Evolutionary conservation across 2,888 invertebrate genomes (phyloP).

Genomic region (Oscheius myriophilus): DNA sequence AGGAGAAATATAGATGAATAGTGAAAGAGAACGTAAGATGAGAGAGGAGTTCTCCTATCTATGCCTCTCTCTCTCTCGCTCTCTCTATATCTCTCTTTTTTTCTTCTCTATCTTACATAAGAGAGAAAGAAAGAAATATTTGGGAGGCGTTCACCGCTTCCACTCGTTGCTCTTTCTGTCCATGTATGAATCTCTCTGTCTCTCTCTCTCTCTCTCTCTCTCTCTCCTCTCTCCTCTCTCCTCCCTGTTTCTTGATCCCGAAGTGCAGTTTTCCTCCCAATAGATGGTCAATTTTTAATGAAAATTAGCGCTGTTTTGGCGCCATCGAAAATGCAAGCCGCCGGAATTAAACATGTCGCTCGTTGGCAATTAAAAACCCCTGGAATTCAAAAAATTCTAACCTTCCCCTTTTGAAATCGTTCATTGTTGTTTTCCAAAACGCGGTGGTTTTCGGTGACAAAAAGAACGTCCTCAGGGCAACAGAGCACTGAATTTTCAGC

Average conservation of each 20-base stretch:
- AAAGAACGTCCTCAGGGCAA: no score
- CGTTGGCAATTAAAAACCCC: not conserved
- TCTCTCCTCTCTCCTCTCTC: not conserved
- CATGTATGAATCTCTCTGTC: not conserved
- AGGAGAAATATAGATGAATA: no score
- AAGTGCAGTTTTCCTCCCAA: not conserved
- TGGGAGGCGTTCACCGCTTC: no score
- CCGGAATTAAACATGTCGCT: conserved; percentile 21
- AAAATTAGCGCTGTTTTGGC: conserved; percentile 23
- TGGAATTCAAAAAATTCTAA: not conserved
- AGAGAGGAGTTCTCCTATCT: no score
- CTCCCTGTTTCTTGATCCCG: conserved; percentile 7
- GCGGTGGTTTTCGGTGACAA: no score
- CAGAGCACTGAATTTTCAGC: no score
- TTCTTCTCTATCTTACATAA: no score
- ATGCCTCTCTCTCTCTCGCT: no score
- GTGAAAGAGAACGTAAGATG: no score
- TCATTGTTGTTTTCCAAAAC: no score
- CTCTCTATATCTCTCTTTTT: no score
- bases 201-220: not conserved
- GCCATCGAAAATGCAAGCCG: conserved; percentile 21
- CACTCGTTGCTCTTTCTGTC: not conserved
- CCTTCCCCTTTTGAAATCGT: not conserved
- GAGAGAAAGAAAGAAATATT: no score
- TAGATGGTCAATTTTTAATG: conserved; percentile 28